A percentile compares a stretch with the other conserved stretches of the same genome.
Conservation (phyloP, 2,888 invertebrate genomes). For the Cataglyphis cursor region DNA sequence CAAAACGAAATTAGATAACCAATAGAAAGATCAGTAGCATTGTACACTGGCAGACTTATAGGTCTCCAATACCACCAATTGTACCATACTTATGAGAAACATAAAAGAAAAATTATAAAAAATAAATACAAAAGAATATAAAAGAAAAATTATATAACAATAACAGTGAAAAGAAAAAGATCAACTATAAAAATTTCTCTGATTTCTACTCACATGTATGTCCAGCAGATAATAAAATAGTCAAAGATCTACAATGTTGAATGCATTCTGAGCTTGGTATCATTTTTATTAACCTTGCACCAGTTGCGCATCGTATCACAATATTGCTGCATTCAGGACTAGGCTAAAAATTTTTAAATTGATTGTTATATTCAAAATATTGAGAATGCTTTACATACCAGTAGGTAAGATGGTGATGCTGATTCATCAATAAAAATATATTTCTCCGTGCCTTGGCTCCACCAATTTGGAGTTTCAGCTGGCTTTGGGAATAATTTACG, state of each 20-base stretch:
- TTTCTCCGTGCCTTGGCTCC: constrained; percentile 93
- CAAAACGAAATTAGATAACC: constrained; percentile 92
- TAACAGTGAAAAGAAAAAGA: constrained; percentile 9
- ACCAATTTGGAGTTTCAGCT: constrained; percentile 89
- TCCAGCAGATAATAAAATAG: constrained; percentile 90
- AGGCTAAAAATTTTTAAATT: constrained; percentile 87
- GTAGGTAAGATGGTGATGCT: constrained; percentile 89
- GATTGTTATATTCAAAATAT: neutral
- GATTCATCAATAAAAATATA: constrained; percentile 92
- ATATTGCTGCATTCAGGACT: constrained; percentile 94
- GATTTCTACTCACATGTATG: constrained; percentile 91
- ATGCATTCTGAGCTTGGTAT: constrained; percentile 93
- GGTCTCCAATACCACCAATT: constrained; percentile 96
- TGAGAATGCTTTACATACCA: constrained; percentile 86
- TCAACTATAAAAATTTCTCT: constrained; percentile 9
- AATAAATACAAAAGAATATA: constrained; percentile 1
- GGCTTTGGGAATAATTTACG: constrained; percentile 92
- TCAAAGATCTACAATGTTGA: constrained; percentile 91
- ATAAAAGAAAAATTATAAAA: constrained; percentile 12
- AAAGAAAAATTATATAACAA: constrained; percentile 19
- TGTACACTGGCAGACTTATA: constrained; percentile 89
- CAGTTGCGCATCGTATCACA: constrained; percentile 91
- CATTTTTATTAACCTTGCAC: constrained; percentile 91
- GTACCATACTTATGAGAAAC: constrained; percentile 90
- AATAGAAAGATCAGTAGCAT: constrained; percentile 89